A percentile compares a stretch with the other conserved stretches of the same genome.
Evolutionary conservation across 2,113 vertebrate species (phyloP).

Genomic region (Datnioides undecimradiatus): DNA sequence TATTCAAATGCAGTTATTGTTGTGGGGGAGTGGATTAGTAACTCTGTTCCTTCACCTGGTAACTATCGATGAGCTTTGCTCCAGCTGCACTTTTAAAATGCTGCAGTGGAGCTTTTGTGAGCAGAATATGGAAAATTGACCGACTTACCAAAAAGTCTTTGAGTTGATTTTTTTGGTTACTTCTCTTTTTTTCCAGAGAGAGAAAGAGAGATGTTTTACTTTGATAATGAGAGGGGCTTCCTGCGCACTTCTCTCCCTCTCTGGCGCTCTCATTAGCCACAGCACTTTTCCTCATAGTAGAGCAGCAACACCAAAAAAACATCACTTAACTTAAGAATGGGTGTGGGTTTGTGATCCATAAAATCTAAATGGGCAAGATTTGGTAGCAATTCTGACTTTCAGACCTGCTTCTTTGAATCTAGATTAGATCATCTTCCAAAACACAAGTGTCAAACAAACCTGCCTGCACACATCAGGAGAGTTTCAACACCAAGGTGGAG

Average conservation of each 20-base stretch:
- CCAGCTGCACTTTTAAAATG: background rate
- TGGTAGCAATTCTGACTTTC: background rate
- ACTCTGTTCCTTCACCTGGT: conserved; percentile 30
- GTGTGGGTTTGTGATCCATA: background rate
- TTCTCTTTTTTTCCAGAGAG: background rate
- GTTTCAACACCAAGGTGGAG: background rate
- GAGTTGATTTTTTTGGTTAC: background rate
- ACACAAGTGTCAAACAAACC: background rate
- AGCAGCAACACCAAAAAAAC: background rate
- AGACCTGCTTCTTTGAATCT: background rate
- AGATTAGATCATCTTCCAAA: background rate
- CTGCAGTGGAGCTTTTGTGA: background rate
- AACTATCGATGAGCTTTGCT: conserved; percentile 3
- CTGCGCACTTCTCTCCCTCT: background rate
- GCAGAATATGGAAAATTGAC: conserved; percentile 1
- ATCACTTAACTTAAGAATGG: background rate
- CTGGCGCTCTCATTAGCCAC: background rate
- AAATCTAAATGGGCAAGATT: background rate
- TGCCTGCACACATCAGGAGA: background rate
- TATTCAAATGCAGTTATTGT: conserved; percentile 54
- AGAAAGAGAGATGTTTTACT: background rate
- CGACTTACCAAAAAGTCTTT: background rate
- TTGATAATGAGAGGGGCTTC: background rate
- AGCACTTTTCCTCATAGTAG: background rate
- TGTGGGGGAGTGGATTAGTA: conserved; percentile 41